phyloP scores from a whole-genome alignment of 2,797 vertebrate genomes.

The Gallinago solitaria region DNA sequence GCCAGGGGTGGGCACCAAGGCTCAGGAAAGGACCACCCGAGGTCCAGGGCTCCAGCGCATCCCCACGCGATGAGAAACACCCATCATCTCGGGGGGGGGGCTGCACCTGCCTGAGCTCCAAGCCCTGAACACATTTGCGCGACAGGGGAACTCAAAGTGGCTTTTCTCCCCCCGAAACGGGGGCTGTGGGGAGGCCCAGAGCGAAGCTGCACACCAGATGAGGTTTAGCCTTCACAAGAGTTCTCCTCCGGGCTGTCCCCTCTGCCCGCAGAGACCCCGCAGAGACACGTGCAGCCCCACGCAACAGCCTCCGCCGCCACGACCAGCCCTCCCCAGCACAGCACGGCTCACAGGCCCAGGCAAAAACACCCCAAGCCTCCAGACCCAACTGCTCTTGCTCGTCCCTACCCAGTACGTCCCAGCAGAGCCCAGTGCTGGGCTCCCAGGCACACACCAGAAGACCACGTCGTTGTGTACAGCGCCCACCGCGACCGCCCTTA shows the following conservation, averaged over 20 bases:
- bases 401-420: background rate
- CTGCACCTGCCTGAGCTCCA: constrained; percentile 39
- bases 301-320: background rate
- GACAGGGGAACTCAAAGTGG: background rate
- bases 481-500: background rate
- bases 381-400: background rate
- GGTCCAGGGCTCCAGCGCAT: background rate
- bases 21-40: background rate
- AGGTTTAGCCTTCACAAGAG: background rate
- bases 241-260: constrained; percentile 10
- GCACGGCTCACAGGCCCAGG: background rate
- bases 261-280: background rate
- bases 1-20: background rate
- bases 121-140: background rate
- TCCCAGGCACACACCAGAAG: background rate
- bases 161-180: background rate
- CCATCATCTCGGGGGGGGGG: background rate
- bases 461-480: background rate
- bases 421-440: background rate
- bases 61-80: background rate
- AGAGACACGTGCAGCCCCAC: background rate
- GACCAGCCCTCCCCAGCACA: background rate
- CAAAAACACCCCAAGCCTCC: background rate
- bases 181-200: background rate
- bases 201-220: constrained; percentile 35